Conservation (phyloP, 2,797 vertebrate genomes). For the Sebastes nivosus region DNA sequence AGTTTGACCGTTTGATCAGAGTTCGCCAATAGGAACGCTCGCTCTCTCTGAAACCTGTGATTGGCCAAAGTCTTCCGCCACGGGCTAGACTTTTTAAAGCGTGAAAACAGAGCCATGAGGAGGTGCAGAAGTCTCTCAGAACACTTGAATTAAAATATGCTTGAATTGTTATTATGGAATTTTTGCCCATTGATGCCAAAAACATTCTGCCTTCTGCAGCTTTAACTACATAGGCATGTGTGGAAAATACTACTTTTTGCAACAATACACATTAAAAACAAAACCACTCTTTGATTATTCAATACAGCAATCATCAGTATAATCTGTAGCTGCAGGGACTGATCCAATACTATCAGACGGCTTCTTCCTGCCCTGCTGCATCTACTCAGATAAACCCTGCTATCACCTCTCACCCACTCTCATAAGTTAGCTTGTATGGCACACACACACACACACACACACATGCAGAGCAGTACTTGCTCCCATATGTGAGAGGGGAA, state of each 20-base stretch:
- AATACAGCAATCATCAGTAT: conserved; percentile 35
- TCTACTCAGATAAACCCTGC: conserved; percentile 59
- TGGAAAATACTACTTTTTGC: not conserved
- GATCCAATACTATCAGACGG: conserved; percentile 22
- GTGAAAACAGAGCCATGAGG: too few species aligned
- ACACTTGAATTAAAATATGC: too few species aligned
- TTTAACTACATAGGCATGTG: not conserved
- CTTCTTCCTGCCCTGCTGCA: conserved; percentile 44
- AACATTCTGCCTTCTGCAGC: too few species aligned
- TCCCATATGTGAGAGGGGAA: conserved; percentile 75
- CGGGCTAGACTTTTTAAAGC: too few species aligned
- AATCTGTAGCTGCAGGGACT: conserved; percentile 9
- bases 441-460: conserved; percentile 36
- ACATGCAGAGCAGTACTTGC: conserved; percentile 61
- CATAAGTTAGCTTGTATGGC: conserved; percentile 46
- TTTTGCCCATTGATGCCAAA: too few species aligned
- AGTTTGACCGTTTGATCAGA: too few species aligned
- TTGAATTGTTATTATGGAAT: too few species aligned
- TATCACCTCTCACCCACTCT: conserved; percentile 56
- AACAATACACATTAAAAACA: not conserved
- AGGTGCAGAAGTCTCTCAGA: too few species aligned
- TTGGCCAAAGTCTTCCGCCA: too few species aligned
- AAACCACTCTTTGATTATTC: conserved; percentile 4
- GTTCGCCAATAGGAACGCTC: too few species aligned
- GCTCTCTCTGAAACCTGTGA: too few species aligned